A percentile compares a stretch with the other conserved stretches of the same genome.
Evolutionary conservation across 2,888 invertebrate species (phyloP).

Genomic region (Bombylius major): DNA sequence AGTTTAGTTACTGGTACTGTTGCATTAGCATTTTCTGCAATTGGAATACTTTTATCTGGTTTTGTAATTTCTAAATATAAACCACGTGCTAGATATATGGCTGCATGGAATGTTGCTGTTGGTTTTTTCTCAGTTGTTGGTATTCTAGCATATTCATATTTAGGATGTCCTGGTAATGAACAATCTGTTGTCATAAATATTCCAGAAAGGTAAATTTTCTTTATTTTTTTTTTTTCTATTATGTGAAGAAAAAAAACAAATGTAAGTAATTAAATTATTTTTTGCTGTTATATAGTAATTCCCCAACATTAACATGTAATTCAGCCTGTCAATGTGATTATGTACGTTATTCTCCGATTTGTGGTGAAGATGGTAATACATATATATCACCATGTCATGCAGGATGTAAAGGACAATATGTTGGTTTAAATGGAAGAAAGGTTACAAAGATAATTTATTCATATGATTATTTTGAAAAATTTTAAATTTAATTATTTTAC

Average conservation of each 20-base stretch:
- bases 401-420: constrained; percentile 46
- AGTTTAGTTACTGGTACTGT: constrained; percentile 62
- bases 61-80: constrained; percentile 51
- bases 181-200: constrained; percentile 35
- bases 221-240: not conserved
- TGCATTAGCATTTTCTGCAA: constrained; percentile 54
- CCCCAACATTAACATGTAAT: constrained; percentile 41
- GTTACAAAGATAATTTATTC: constrained; percentile 18
- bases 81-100: constrained; percentile 51
- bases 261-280: too few relatives aligned
- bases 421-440: constrained; percentile 35
- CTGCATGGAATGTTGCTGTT: constrained; percentile 55
- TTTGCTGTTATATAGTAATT: constrained; percentile 5
- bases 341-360: constrained; percentile 61
- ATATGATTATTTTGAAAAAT: not conserved
- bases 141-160: constrained; percentile 50
- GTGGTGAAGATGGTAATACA: constrained; percentile 49
- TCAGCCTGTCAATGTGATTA: constrained; percentile 53
- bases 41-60: constrained; percentile 55
- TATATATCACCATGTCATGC: constrained; percentile 73
- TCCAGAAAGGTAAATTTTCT: constrained; percentile 22
- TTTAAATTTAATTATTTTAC: not conserved
- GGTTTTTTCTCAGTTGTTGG: constrained; percentile 49
- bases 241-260: constrained; percentile 1
- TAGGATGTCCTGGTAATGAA: constrained; percentile 52